phyloP scores from a whole-genome alignment of 1,140 invertebrate species.

The Leptonema lineaticorne region DNA sequence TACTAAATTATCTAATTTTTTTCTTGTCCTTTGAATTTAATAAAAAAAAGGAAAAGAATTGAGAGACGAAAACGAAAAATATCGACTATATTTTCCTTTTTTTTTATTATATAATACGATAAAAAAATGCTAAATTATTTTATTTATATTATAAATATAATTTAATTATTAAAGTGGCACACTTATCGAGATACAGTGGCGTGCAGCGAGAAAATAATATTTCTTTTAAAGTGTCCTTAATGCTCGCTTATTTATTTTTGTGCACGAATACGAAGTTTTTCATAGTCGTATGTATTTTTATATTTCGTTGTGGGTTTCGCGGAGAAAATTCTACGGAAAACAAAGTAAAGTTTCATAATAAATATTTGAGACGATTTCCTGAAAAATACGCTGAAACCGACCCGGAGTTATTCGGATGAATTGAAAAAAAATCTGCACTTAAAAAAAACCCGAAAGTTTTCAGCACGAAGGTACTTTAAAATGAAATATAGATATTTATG shows the following conservation, averaged over 20 bases:
- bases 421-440: no score
- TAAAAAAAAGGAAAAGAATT: no score
- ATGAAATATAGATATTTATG: no score
- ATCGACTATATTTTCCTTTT: not conserved
- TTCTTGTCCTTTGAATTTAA: conserved; percentile 1
- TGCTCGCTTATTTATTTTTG: no score
- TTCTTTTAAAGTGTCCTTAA: no score
- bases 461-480: no score
- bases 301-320: not conserved
- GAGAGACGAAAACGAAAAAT: not conserved
- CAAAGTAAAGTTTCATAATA: conserved; percentile 11
- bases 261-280: not conserved
- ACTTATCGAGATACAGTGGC: no score
- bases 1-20: conserved; percentile 17
- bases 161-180: no score
- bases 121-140: not conserved
- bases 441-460: no score
- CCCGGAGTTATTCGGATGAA: not conserved
- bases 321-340: conserved; percentile 3
- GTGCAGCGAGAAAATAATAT: no score
- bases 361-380: conserved; percentile 5
- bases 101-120: not conserved
- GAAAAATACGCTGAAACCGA: conserved; percentile 7
- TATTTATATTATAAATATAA: not conserved
- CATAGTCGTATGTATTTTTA: not conserved